A percentile compares a stretch with the other conserved stretches of the same genome.
These are phyloP conservation scores for Melopsittacus undulatus DNA, from an alignment of 2,797 vertebrate species.

Conservation along the genomic window DNA sequence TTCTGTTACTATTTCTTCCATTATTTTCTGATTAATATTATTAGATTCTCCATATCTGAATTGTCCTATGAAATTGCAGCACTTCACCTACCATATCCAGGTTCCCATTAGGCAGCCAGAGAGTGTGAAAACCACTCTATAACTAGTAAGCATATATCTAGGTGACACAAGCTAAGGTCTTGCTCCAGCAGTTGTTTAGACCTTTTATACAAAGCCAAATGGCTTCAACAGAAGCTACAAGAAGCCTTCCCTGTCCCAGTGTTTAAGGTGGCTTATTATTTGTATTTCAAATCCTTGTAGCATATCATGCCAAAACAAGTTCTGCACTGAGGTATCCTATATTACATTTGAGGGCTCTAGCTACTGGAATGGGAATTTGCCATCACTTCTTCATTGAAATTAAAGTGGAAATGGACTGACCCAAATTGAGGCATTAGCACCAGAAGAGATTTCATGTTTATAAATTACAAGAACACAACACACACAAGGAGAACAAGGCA, in stretches of 20 bases:
- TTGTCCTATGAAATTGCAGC: not conserved
- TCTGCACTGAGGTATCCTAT: not conserved
- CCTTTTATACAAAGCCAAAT: not conserved
- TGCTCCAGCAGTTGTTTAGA: not conserved
- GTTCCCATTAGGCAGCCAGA: not conserved
- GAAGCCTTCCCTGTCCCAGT: not conserved
- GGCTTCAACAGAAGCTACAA: not conserved
- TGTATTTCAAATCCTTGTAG: not conserved
- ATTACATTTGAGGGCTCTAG: not conserved
- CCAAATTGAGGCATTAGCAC: not conserved
- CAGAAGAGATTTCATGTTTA: not conserved
- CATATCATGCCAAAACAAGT: not conserved
- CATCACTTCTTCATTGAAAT: not conserved
- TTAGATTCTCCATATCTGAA: not conserved
- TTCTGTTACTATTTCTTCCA: not conserved
- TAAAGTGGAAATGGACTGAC: not conserved
- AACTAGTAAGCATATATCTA: not conserved
- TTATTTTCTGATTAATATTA: not conserved
- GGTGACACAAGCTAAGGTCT: not conserved
- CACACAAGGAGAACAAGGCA: not conserved
- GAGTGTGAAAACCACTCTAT: not conserved
- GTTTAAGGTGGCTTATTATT: not conserved
- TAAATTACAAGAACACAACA: not conserved
- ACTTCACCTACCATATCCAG: not conserved
- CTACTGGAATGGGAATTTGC: not conserved